Conservation (phyloP, 1,140 invertebrate genomes). For the Plodia interpunctella region DNA sequence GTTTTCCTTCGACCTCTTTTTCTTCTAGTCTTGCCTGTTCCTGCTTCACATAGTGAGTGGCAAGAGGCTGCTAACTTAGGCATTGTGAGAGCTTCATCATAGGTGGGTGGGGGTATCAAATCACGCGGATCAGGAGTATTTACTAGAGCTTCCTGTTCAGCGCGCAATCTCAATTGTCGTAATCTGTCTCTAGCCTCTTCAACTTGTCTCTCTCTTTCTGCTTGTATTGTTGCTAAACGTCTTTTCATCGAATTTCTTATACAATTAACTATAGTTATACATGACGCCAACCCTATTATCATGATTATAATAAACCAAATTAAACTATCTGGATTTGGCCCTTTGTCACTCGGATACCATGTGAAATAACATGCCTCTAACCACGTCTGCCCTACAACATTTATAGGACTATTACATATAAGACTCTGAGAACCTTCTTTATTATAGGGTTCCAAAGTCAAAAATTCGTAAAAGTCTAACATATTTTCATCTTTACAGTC, state of each 20-base stretch:
- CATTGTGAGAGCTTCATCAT: conserved; percentile 85
- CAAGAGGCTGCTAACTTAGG: conserved; percentile 79
- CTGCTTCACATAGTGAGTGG: conserved; percentile 78
- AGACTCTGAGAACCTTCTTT: conserved; percentile 70
- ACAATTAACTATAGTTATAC: conserved; percentile 69
- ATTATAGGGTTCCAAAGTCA: conserved; percentile 78
- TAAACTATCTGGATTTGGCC: conserved; percentile 71
- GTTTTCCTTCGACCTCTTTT: conserved; percentile 72
- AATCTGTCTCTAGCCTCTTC: conserved; percentile 74
- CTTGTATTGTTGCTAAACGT: conserved; percentile 76
- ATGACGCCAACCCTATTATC: conserved; percentile 70
- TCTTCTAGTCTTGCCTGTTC: conserved; percentile 64
- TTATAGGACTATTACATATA: conserved; percentile 79
- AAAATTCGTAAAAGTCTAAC: conserved; percentile 78
- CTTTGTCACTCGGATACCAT: conserved; percentile 75
- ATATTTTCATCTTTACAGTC: conserved; percentile 79
- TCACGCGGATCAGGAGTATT: conserved; percentile 81
- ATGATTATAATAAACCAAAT: conserved; percentile 80
- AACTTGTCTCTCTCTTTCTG: conserved; percentile 79
- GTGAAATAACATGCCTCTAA: conserved; percentile 79
- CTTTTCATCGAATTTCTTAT: conserved; percentile 78
- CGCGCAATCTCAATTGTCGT: conserved; percentile 74
- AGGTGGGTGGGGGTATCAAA: conserved; percentile 82
- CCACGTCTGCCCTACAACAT: conserved; percentile 81
- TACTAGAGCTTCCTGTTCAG: conserved; percentile 78